phyloP scores from a whole-genome alignment of 2,888 invertebrate genomes.

The Brenthis hecate region DNA sequence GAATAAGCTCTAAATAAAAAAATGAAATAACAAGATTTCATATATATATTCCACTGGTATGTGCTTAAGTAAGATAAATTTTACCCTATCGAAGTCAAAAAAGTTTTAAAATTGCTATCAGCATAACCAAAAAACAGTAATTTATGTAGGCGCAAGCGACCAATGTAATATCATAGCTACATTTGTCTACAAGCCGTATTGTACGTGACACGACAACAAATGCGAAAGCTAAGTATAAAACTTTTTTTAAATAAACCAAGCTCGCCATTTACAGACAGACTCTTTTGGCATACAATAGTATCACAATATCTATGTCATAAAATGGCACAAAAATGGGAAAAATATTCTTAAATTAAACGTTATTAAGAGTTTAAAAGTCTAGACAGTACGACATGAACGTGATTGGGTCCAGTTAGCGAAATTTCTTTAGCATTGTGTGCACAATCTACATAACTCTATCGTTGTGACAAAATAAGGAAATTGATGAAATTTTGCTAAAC shows the following conservation, averaged over 20 bases:
- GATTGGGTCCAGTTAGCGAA: constrained; percentile 12
- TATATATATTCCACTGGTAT: no score
- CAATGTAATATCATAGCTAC: background rate
- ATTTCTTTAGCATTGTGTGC: constrained; percentile 8
- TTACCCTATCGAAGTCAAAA: no score
- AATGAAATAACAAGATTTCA: no score
- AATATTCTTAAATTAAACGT: constrained; percentile 8
- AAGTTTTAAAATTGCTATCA: background rate
- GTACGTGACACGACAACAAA: constrained; percentile 39
- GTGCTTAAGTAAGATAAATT: no score
- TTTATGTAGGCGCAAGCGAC: constrained; percentile 8
- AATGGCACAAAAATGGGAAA: constrained; percentile 31
- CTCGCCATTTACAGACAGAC: constrained; percentile 30
- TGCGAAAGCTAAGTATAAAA: constrained; percentile 34
- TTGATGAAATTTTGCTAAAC: background rate
- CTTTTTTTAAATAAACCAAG: constrained; percentile 32
- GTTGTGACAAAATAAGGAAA: constrained; percentile 8
- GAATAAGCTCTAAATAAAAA: no score
- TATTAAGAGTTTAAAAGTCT: constrained; percentile 6
- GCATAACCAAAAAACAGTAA: constrained; percentile 5
- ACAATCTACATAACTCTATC: constrained; percentile 18
- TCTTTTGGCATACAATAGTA: constrained; percentile 41
- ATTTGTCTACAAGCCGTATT: constrained; percentile 13
- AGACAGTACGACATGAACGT: constrained; percentile 13
- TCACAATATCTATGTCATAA: constrained; percentile 36